Conservation (phyloP, 2,888 invertebrate genomes). For the Patella caerulea region DNA sequence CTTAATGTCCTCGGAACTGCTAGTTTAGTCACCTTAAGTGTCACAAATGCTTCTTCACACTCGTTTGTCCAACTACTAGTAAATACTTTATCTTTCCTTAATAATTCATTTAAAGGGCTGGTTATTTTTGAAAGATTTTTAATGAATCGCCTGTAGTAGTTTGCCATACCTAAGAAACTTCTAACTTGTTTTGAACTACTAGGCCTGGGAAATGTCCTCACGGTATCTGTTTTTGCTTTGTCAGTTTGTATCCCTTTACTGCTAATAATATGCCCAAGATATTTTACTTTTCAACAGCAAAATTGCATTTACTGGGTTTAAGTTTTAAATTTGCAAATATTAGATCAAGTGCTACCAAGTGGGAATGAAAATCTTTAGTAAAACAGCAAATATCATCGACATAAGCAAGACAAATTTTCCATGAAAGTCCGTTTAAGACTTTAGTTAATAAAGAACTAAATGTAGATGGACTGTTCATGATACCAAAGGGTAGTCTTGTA, state of each 20-base stretch:
- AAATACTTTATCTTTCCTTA: background rate
- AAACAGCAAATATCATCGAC: background rate
- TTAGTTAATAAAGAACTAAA: background rate
- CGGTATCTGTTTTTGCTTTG: background rate
- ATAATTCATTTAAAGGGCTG: background rate
- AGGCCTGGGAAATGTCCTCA: background rate
- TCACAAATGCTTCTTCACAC: slow-evolving; percentile 12
- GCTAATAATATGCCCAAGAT: background rate
- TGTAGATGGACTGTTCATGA: background rate
- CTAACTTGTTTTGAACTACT: background rate
- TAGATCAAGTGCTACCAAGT: background rate
- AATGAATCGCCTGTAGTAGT: background rate
- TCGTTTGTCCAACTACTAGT: background rate
- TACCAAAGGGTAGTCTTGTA: background rate
- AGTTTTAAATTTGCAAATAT: background rate
- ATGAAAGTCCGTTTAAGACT: background rate
- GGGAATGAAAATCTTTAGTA: background rate
- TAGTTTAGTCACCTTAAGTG: too few relatives aligned
- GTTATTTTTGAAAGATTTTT: background rate
- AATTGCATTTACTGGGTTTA: background rate
- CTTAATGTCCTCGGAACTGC: too few relatives aligned
- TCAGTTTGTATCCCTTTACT: background rate
- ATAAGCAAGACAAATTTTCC: background rate
- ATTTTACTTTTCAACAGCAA: background rate
- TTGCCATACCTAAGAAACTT: background rate